Base-by-base conservation (phyloP, 2,797 vertebrate species). In the Caiman crocodilus region DNA sequence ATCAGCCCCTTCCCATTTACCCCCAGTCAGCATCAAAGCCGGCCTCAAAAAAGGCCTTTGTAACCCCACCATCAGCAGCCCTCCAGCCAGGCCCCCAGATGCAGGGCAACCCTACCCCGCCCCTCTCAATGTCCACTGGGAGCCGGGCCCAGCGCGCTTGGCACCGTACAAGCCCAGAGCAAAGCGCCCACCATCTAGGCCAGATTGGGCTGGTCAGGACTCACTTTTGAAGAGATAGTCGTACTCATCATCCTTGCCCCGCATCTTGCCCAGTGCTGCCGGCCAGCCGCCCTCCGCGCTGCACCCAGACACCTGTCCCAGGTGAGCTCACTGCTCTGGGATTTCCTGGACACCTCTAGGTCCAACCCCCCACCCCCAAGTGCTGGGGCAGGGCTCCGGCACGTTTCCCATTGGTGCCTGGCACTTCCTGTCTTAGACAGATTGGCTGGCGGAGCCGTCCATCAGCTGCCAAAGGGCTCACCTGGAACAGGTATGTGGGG, bases 151-250 rank as follows among this genome's bases (percentile, higher is more conserved):
- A 20, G 59, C 15, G 59, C 14, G 59, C 59, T 60, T 50, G 42
- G 42, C 42, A 50, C 42, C 10, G 10, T 50, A 10, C 42, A 50
- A 50, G 10, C 42, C 42, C 42, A 50, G 42, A 50, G 42, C 42
- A 50, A 50, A 50, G 42, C 9, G 42, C 42, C 42, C 42, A 10
- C 42, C 42, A 50, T 50, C 42, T 50, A 50, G 42, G 42, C 10
- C 42, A 10, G 42, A 10, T 50, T 50, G 42, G 42, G 42, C 42
- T 50, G 42, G 42, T 9, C 42, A 50, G 42, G 42, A 50, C 98
- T 98, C 89, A 99, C 98, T 98, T 98, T 99, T 99, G 90, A 99
- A 99, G 15, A 99, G 98, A 92, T 98, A 99, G 90, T 99, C 98
- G 65, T 99, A 99, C 57, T 99, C 98, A 91, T 99, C 99, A 4